Percentiles rank a stretch among this genome's conserved stretches.
Evolutionary conservation across 2,888 invertebrate genomes (phyloP).

Genomic region (Napeogenes inachia): DNA sequence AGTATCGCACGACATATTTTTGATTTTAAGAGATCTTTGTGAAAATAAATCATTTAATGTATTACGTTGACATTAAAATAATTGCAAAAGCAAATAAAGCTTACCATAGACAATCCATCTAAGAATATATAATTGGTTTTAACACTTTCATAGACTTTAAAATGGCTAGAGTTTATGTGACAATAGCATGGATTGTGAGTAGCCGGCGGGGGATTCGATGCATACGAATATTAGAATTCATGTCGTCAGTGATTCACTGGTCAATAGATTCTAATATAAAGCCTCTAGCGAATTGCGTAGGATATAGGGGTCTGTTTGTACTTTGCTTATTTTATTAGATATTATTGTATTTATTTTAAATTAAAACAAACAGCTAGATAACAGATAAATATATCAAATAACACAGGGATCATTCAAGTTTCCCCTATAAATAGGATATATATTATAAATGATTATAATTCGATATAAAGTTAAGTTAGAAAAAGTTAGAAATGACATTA

Average conservation of each 20-base stretch:
- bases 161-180: conserved; percentile 25
- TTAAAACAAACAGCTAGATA: neutral
- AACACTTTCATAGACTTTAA: conserved; percentile 17
- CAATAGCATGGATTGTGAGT: conserved; percentile 29
- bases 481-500: too few species aligned
- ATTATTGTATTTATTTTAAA: too few species aligned
- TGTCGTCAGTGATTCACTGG: conserved; percentile 52
- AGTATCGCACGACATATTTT: too few species aligned
- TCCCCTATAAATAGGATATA: too few species aligned
- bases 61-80: too few species aligned
- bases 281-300: conserved; percentile 21
- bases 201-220: conserved; percentile 36
- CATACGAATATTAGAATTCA: conserved; percentile 60
- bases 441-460: too few species aligned
- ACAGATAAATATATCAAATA: too few species aligned
- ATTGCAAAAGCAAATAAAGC: neutral
- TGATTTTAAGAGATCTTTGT: too few species aligned
- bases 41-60: too few species aligned
- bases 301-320: neutral
- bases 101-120: neutral
- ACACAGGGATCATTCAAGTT: too few species aligned
- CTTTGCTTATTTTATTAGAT: too few species aligned
- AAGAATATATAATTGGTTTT: neutral
- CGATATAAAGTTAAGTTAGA: too few species aligned
- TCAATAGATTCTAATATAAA: conserved; percentile 59